phyloP scores from a whole-genome alignment of 1,140 invertebrate genomes.

The Bombus superbus region DNA sequence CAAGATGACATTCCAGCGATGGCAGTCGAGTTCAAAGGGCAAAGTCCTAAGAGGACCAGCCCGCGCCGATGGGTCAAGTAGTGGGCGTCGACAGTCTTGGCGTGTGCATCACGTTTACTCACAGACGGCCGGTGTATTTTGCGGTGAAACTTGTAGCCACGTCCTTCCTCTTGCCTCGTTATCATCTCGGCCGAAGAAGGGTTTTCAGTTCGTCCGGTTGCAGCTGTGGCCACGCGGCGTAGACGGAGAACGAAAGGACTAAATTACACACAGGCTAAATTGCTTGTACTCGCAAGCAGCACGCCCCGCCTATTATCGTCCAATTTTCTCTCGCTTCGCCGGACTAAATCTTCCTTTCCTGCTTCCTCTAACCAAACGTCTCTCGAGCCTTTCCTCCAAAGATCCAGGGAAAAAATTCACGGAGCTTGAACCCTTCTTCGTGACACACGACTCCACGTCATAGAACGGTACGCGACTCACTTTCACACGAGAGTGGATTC shows the following conservation, averaged over 20 bases:
- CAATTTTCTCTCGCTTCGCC: conserved; percentile 25
- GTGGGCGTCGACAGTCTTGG: conserved; percentile 38
- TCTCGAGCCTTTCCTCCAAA: no score
- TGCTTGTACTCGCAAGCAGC: conserved; percentile 34
- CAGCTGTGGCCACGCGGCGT: conserved; percentile 5
- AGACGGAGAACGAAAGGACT: conserved; percentile 31
- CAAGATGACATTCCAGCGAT: conserved; percentile 29
- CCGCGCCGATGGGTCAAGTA: conserved; percentile 43
- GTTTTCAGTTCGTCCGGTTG: conserved; percentile 32
- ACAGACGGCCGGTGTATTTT: conserved; percentile 32
- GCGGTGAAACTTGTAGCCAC: conserved; percentile 46
- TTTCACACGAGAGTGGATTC: conserved; percentile 4
- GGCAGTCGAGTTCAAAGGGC: conserved; percentile 35
- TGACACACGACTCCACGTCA: background rate
- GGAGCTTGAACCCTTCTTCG: background rate
- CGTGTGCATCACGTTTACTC: conserved; percentile 40
- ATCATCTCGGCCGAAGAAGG: conserved; percentile 41
- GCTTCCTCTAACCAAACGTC: no score
- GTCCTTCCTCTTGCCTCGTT: conserved; percentile 39
- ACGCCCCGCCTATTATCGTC: conserved; percentile 39
- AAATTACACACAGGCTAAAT: conserved; percentile 46
- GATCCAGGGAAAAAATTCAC: background rate
- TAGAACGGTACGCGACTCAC: background rate
- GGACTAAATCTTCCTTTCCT: conserved; percentile 6
- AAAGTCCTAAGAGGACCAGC: conserved; percentile 30